Evolutionary conservation across 2,113 vertebrate genomes (phyloP).

Genomic region (Romanogobio albipinnatus): DNA sequence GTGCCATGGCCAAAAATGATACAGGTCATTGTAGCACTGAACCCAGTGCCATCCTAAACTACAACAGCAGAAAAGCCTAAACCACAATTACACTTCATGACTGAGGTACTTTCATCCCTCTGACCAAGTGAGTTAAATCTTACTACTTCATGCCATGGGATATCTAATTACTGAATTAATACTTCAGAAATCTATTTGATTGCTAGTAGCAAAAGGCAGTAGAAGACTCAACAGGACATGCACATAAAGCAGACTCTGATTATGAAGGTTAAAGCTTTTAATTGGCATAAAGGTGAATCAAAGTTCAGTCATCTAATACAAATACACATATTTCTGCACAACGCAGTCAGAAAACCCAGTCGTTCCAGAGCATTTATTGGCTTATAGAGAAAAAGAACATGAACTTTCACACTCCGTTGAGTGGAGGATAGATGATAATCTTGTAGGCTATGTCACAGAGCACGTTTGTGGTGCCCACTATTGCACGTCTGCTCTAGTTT

Average conservation of each 20-base stretch:
- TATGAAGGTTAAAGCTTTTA: neutral
- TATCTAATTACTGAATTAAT: neutral
- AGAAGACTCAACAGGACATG: neutral
- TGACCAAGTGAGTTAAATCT: neutral
- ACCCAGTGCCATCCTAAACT: neutral
- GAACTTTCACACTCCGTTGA: neutral
- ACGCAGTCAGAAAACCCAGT: conserved; percentile 11
- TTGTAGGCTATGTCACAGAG: neutral
- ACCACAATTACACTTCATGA: neutral
- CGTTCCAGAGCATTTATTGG: neutral
- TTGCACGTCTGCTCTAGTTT: neutral
- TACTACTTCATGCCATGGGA: neutral
- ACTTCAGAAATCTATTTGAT: neutral
- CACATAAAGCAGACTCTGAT: neutral
- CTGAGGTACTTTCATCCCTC: neutral
- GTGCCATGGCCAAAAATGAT: neutral
- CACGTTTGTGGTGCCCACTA: neutral
- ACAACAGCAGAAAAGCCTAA: neutral
- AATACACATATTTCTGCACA: neutral
- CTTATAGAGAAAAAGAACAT: conserved; percentile 15
- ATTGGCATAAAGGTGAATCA: neutral
- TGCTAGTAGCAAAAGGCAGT: neutral
- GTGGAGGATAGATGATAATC: neutral
- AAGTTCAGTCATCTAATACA: neutral
- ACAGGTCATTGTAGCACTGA: neutral